phyloP scores from a whole-genome alignment of 2,888 invertebrate species.

The Dexiosoma caninum region DNA sequence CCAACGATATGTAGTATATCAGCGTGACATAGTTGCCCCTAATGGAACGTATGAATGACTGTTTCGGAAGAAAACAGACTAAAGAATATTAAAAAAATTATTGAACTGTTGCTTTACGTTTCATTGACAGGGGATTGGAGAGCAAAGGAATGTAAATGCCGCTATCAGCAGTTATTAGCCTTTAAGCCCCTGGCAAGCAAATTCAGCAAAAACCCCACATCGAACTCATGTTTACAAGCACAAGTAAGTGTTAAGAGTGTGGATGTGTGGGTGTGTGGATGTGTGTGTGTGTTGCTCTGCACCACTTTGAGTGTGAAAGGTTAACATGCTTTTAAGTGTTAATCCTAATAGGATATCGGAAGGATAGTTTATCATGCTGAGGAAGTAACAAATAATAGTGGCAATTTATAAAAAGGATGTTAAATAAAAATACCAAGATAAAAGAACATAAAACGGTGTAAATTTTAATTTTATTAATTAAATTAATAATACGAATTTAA shows the following conservation, averaged over 20 bases:
- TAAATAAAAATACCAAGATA: constrained; percentile 14
- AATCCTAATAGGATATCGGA: constrained; percentile 59
- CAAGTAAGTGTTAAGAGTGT: neutral
- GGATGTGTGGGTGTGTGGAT: neutral
- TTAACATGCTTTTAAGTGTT: constrained; percentile 62
- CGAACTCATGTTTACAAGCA: neutral
- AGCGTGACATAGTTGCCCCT: neutral
- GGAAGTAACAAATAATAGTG: constrained; percentile 56
- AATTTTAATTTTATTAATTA: too few species aligned
- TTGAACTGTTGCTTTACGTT: constrained; percentile 53
- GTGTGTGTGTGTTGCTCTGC: neutral
- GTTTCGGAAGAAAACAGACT: neutral
- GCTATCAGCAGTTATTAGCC: constrained; percentile 49
- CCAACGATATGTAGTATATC: too few species aligned
- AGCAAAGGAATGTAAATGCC: neutral
- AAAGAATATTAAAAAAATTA: constrained; percentile 1
- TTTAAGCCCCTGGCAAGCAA: constrained; percentile 19
- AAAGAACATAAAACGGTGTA: neutral
- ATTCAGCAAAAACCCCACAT: neutral
- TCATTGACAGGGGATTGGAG: neutral
- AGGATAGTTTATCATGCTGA: constrained; percentile 59
- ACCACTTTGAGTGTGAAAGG: constrained; percentile 38
- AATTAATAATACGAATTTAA: too few species aligned
- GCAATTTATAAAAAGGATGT: constrained; percentile 39
- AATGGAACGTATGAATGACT: neutral